Conservation (phyloP, 2,888 invertebrate species). For the Epistrophella euchroma region DNA sequence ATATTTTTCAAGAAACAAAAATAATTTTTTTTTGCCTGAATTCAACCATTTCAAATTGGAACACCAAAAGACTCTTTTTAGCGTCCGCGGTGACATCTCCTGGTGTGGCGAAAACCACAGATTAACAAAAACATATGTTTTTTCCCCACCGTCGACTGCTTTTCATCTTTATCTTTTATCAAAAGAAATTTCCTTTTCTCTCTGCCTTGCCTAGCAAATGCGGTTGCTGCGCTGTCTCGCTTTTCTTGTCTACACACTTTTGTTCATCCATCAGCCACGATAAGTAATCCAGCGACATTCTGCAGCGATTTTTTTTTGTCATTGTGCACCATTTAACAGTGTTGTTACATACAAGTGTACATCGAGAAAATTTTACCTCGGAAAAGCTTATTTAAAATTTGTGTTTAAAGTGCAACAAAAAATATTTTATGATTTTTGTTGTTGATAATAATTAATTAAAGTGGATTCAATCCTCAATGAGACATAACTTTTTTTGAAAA, state of each 20-base stretch:
- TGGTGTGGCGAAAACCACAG: neutral
- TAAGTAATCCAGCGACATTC: conserved; percentile 39
- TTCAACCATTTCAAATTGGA: neutral
- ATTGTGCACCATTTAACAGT: conserved; percentile 37
- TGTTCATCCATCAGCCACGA: conserved; percentile 58
- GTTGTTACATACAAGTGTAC: neutral
- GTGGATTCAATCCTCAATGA: neutral
- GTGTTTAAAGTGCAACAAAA: conserved; percentile 6
- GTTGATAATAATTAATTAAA: conserved; percentile 2
- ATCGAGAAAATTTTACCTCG: conserved; percentile 28
- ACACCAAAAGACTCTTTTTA: neutral
- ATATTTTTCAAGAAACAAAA: too few relatives aligned
- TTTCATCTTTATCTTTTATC: conserved; percentile 35
- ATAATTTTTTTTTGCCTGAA: neutral
- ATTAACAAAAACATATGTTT: conserved; percentile 45
- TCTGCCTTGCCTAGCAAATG: neutral
- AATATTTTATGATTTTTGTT: neutral
- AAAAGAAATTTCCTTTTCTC: conserved; percentile 24
- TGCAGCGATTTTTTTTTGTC: conserved; percentile 34
- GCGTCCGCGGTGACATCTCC: conserved; percentile 7
- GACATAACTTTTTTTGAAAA: neutral
- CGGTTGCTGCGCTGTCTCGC: conserved; percentile 15
- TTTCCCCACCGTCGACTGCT: conserved; percentile 17
- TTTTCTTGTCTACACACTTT: conserved; percentile 51
- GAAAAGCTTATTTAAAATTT: conserved; percentile 8